Evolutionary conservation across 2,113 vertebrate species (phyloP).

Genomic region (Corythaeola cristata): DNA sequence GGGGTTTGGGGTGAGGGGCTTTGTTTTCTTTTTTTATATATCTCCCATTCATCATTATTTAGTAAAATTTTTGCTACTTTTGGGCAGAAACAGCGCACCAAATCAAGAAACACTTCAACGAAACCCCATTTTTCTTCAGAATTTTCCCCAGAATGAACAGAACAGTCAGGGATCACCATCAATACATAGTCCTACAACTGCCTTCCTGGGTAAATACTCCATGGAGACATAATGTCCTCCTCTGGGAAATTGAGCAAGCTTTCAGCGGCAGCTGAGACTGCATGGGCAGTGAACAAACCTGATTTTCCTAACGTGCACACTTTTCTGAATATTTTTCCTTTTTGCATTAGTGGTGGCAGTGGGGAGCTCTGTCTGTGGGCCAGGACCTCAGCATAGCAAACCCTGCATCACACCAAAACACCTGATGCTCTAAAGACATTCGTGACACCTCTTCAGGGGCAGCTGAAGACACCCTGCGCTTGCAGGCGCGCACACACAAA

Average conservation of each 20-base stretch:
- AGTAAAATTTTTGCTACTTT: not conserved
- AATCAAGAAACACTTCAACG: not conserved
- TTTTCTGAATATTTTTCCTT: not conserved
- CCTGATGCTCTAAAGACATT: not conserved
- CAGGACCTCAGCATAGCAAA: not conserved
- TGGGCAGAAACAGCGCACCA: not conserved
- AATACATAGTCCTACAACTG: not conserved
- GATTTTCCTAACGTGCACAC: accelerated
- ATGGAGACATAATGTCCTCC: not conserved
- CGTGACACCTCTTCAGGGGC: not conserved
- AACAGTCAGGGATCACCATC: not conserved
- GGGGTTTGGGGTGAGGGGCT: not conserved
- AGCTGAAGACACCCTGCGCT: not conserved
- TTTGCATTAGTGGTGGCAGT: not conserved
- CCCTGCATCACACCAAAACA: not conserved
- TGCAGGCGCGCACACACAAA: not conserved
- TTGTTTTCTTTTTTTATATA: not conserved
- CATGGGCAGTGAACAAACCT: not conserved
- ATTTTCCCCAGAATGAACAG: not conserved
- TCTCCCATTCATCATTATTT: not conserved
- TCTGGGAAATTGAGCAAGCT: not conserved
- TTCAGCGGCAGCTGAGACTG: not conserved
- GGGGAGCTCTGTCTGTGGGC: not conserved
- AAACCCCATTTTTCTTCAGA: not conserved
- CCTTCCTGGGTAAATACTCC: not conserved